Percentiles rank a stretch among this genome's conserved stretches.
These are phyloP conservation scores for Mamestra configurata DNA, from an alignment of 1,140 invertebrate species.

Conservation along the genomic window DNA sequence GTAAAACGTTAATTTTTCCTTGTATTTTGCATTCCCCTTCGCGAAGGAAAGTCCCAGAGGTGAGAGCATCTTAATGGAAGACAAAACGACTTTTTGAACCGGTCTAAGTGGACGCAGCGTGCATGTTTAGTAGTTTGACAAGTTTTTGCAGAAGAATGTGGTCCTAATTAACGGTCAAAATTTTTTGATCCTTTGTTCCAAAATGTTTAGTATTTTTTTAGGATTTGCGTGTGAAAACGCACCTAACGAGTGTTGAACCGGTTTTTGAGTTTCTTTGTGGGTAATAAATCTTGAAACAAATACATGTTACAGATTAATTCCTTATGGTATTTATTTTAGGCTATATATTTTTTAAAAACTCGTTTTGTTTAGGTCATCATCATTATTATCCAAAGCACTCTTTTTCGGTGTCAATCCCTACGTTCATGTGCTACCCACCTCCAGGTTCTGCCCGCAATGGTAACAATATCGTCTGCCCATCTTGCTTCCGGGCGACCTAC, in stretches of 20 bases:
- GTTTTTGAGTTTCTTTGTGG: background rate
- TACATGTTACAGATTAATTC: no score
- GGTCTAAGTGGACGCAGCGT: background rate
- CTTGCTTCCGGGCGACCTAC: no score
- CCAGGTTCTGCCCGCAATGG: no score
- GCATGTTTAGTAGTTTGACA: background rate
- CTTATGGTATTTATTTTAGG: no score
- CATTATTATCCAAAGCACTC: no score
- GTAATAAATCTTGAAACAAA: no score
- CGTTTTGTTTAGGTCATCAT: no score
- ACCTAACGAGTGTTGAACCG: background rate
- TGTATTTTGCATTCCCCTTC: conserved; percentile 20
- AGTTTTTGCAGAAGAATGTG: background rate
- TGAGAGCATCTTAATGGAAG: conserved; percentile 26
- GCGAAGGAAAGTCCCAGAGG: conserved; percentile 22
- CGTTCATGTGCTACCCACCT: no score
- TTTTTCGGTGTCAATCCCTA: no score
- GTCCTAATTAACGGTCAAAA: background rate
- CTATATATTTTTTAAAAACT: no score
- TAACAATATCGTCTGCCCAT: no score
- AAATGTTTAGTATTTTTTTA: background rate
- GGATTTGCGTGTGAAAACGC: background rate
- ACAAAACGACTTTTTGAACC: conserved; percentile 21
- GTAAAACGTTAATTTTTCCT: conserved; percentile 21
- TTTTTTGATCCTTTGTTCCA: background rate